Evolutionary conservation across 2,888 invertebrate species (phyloP).

Genomic region (Cryptophagus acutangulus): DNA sequence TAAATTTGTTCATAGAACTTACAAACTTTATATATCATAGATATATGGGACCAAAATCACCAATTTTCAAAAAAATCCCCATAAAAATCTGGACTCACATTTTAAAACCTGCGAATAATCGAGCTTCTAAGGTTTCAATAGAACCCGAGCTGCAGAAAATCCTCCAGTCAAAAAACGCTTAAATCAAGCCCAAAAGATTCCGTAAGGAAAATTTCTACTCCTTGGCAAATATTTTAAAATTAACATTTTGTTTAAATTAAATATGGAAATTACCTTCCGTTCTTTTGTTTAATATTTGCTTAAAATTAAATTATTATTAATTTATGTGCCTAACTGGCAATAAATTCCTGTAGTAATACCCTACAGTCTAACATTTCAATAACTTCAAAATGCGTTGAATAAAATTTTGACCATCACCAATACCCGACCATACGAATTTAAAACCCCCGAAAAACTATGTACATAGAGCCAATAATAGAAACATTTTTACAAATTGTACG

Average conservation of each 20-base stretch:
- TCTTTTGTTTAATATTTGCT: slow-evolving; percentile 25
- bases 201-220: slow-evolving; percentile 31
- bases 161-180: too few species aligned
- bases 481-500: slow-evolving; percentile 71
- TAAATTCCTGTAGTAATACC: slow-evolving; percentile 42
- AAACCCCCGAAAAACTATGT: slow-evolving; percentile 16
- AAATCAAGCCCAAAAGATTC: neutral
- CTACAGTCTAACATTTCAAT: slow-evolving; percentile 39
- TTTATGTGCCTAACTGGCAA: slow-evolving; percentile 8
- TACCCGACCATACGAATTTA: slow-evolving; percentile 25
- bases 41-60: slow-evolving; percentile 86
- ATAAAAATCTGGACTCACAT: slow-evolving; percentile 17
- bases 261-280: slow-evolving; percentile 54
- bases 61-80: slow-evolving; percentile 35
- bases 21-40: slow-evolving; percentile 92
- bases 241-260: slow-evolving; percentile 35
- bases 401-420: slow-evolving; percentile 16
- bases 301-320: slow-evolving; percentile 2
- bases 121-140: slow-evolving; percentile 36
- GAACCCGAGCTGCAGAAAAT: slow-evolving; percentile 29
- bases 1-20: slow-evolving; percentile 86
- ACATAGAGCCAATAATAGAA: slow-evolving; percentile 12
- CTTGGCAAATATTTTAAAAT: slow-evolving; percentile 46
- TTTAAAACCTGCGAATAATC: slow-evolving; percentile 15
- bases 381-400: slow-evolving; percentile 41